Percentiles rank a stretch among this genome's conserved stretches.
Conservation (phyloP, 1,140 invertebrate genomes). For the Eriocheir sinensis region DNA sequence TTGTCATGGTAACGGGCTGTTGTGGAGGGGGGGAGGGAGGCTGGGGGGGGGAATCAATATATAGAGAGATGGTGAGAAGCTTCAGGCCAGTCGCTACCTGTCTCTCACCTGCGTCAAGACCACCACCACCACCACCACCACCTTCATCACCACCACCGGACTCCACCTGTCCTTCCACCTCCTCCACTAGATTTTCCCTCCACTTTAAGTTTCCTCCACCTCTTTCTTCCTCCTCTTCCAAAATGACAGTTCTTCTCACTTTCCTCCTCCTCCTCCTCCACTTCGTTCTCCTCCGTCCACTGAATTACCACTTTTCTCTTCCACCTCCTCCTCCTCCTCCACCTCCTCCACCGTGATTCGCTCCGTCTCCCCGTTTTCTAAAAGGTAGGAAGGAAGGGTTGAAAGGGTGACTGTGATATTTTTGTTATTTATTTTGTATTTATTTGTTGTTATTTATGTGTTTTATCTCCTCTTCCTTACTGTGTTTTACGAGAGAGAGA, state of each 20-base stretch:
- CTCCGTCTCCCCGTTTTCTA: no score
- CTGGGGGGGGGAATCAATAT: background rate
- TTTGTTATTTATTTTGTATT: no score
- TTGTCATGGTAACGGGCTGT: background rate
- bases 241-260: no score
- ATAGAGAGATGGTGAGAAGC: background rate
- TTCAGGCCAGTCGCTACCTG: background rate
- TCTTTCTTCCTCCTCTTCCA: background rate
- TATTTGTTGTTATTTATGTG: no score
- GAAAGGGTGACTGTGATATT: no score
- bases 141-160: background rate
- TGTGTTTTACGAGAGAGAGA: no score
- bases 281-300: background rate
- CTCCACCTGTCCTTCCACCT: background rate
- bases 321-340: background rate
- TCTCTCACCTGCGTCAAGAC: background rate
- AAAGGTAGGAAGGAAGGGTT: no score
- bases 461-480: no score
- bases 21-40: background rate
- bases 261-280: no score
- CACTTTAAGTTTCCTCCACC: background rate
- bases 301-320: background rate
- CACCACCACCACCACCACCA: constrained; percentile 29
- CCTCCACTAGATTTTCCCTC: background rate
- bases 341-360: background rate